A percentile compares a stretch with the other conserved stretches of the same genome.
phyloP scores from a whole-genome alignment of 2,797 vertebrate species.

The Alectoris magna region DNA sequence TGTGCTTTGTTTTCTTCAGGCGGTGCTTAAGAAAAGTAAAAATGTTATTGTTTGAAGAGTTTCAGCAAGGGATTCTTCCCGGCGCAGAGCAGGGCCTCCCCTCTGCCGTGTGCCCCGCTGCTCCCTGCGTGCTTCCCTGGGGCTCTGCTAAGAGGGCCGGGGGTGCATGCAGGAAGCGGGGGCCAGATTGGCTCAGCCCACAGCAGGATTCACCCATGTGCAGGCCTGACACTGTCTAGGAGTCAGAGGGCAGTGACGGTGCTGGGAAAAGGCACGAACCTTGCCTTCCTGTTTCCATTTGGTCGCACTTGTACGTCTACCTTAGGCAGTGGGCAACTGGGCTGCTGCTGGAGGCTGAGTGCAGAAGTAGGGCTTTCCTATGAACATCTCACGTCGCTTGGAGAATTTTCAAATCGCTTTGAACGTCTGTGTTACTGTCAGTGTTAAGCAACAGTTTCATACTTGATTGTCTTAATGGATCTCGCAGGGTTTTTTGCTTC shows the following conservation, averaged over 20 bases:
- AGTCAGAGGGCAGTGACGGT: rapidly evolving
- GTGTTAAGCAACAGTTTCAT: neutral
- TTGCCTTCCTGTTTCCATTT: neutral
- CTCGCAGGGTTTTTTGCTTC: neutral
- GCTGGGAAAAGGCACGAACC: rapidly evolving
- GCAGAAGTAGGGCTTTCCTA: neutral
- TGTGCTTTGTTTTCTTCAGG: constrained; percentile 21
- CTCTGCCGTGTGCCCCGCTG: neutral
- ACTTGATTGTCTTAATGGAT: constrained; percentile 3
- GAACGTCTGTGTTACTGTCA: neutral
- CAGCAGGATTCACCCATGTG: rapidly evolving
- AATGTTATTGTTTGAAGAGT: constrained; percentile 52
- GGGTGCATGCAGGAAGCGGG: no score
- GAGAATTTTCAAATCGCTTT: neutral
- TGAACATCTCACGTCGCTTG: neutral
- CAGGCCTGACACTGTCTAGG: rapidly evolving
- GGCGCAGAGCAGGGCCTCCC: neutral
- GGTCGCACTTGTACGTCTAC: neutral
- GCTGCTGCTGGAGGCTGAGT: neutral
- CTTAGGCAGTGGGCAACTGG: no score
- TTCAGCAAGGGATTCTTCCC: constrained; percentile 14
- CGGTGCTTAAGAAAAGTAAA: constrained; percentile 1
- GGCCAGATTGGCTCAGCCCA: rapidly evolving
- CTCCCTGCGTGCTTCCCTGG: no score
- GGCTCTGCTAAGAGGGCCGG: no score